Conservation (phyloP, 1,140 invertebrate genomes). For the Phocides pigmalion region DNA sequence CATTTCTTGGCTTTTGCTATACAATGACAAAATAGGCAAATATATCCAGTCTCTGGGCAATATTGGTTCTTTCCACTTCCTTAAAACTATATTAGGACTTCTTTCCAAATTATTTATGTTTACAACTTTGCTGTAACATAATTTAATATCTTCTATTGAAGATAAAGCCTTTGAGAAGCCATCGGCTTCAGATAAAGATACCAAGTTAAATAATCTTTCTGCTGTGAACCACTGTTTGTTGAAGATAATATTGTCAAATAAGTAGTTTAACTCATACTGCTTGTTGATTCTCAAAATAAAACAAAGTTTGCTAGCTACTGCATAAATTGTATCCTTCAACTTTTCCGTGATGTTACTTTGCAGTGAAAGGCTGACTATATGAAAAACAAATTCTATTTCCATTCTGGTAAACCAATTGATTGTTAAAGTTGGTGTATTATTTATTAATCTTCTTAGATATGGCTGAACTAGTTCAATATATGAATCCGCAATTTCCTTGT, state of each 20-base stretch:
- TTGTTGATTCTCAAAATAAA: constrained; percentile 81
- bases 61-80: constrained; percentile 77
- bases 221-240: constrained; percentile 84
- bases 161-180: constrained; percentile 73
- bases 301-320: constrained; percentile 82
- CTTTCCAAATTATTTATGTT: constrained; percentile 63
- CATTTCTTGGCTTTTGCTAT: constrained; percentile 78
- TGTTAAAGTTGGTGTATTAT: constrained; percentile 67
- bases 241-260: constrained; percentile 84
- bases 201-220: constrained; percentile 79
- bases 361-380: constrained; percentile 74
- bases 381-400: constrained; percentile 82
- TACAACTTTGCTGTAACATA: constrained; percentile 81
- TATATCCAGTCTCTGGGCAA: constrained; percentile 89
- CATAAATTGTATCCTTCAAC: constrained; percentile 79
- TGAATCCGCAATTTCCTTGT: constrained; percentile 46
- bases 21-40: constrained; percentile 85
- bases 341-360: constrained; percentile 55
- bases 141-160: constrained; percentile 74
- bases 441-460: constrained; percentile 62
- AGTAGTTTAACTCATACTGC: constrained; percentile 73
- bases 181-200: constrained; percentile 75
- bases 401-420: constrained; percentile 85
- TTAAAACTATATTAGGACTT: constrained; percentile 54
- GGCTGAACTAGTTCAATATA: constrained; percentile 49